Percentiles rank a stretch among this genome's conserved stretches.
These are phyloP conservation scores for Octonoba sinensis DNA, from an alignment of 2,888 invertebrate genomes.

Conservation along the genomic window DNA sequence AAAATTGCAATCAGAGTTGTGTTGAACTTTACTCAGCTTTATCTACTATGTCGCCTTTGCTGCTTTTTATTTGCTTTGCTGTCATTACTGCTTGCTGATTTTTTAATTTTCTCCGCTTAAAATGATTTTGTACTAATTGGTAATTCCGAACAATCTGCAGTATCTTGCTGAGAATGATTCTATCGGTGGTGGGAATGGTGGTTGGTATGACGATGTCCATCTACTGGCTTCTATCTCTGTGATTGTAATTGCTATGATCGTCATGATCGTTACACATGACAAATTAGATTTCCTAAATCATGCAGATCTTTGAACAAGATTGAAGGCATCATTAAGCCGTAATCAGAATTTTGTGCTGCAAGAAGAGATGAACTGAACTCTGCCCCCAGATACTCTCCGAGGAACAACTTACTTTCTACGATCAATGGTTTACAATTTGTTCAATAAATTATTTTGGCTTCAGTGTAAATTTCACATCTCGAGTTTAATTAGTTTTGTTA, in stretches of 20 bases:
- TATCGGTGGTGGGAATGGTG: slow-evolving; percentile 45
- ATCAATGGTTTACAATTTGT: too few species aligned
- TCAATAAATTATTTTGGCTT: too few species aligned
- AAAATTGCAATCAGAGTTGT: too few species aligned
- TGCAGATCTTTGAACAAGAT: slow-evolving; percentile 44
- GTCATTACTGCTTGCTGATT: neutral
- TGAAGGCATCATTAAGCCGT: neutral
- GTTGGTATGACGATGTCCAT: slow-evolving; percentile 34
- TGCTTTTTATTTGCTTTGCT: slow-evolving; percentile 1
- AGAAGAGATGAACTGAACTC: neutral
- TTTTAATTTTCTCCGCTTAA: too few species aligned
- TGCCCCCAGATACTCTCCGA: neutral
- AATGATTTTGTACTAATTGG: too few species aligned
- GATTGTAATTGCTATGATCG: slow-evolving; percentile 44
- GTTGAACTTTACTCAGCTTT: too few species aligned
- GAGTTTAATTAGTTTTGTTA: too few species aligned
- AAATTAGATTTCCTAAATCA: slow-evolving; percentile 35
- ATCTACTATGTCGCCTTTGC: neutral
- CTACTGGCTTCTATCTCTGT: slow-evolving; percentile 52
- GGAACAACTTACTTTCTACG: too few species aligned
- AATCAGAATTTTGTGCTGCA: neutral
- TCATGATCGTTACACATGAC: slow-evolving; percentile 26
- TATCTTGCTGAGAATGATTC: slow-evolving; percentile 5
- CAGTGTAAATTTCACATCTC: too few species aligned
- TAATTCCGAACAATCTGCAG: slow-evolving; percentile 21